Base-by-base conservation (phyloP, 2,797 vertebrate species). In the Yasuhikotakia modesta region DNA sequence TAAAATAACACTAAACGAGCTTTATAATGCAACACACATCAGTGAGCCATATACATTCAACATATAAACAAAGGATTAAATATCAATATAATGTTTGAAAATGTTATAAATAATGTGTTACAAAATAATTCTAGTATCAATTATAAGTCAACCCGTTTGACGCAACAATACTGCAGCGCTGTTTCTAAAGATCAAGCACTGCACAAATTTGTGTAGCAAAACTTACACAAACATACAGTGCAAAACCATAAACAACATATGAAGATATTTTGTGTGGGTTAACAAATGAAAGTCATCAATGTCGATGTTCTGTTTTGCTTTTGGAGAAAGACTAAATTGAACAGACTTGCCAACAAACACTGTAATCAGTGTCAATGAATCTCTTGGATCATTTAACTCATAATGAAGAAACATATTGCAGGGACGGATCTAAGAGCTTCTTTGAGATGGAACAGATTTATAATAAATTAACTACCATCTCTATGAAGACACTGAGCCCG, bases 381-480 rank as follows among this genome's bases (percentile, higher is more conserved):
- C 4, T 72, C 22, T 57, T 27, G 16, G 11, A 60, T 58, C 39
- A n/a, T 72, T 46, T 72, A 5, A 46, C 55, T 21, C n/a, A 52
- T 19, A 63, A 63, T 73, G 12, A 10, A 48, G 21, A 27, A 63
- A 60, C 17, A 22, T 60, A 72, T 75, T 0, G 50, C 2, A n/a
- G 16, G 35, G 5, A 45, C 32, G 63, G 27, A 27, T 48, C 17
- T 17, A 19, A 50, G 21, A 70, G 55, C 24, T 61, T 48, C 46
- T 69, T 32, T 32, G 24, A 69, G 22, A 66, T 11, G 5, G 17
- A 66, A 66, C 5, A 43, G 35, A 46, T 27, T 17, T 4, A 22
- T 35, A n/a, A 53, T 50, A 83, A 32, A 57, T 71, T 27, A 61
- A 45, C 50, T 48, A 48, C 3, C 48, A 46, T 69, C 50, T 46